Evolutionary conservation across 2,888 invertebrate genomes (phyloP), one percentile per base, ranked within the genome.

Genomic region (Andrena bicolor): DNA sequence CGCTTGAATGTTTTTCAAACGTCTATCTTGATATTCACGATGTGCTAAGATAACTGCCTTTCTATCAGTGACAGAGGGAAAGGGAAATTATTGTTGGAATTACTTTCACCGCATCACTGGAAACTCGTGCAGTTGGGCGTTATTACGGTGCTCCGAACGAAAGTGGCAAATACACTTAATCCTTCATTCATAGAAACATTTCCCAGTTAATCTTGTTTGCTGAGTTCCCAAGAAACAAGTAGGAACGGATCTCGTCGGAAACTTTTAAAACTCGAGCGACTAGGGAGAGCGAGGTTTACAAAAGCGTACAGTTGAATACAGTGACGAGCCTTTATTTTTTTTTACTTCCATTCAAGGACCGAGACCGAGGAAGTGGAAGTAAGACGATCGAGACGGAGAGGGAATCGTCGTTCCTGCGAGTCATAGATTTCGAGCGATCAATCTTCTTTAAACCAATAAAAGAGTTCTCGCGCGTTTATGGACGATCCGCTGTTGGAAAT

Each of bases 391-490:
- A 20, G 48, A 65, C 13, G 30, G 58, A 48, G 30, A n/a, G 10
- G 26, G n/a, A 74, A 49, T 23, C 30, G 64, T 51, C 65, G 60
- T 26, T 26, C 48, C 60, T 35, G n/a, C 35, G 20, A 51, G 23
- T 28, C 26, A 51, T 75, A 49, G 60, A 79, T 79, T 49, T 68
- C 76, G 7, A 5, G 20, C 76, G 64, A 70, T 76, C 63, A 65
- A 76, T 79, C 76, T 76, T 65, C 51, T 56, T 79, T 79, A 76
- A 79, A 69, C 48, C 41, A 58, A 79, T 65, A 64, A 32, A 51
- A 76, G 70, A 60, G 68, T 20, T 69, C 20, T 35, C 23, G 35
- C 61, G 35, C 61, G 20, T 28, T 51, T 69, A 69, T 28, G 28
- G 35, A 51, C 8, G 68, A 60, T 75, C 51, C 48, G 16, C 20